phyloP scores from a whole-genome alignment of 2,113 vertebrate genomes.

The Clinocottus analis region DNA sequence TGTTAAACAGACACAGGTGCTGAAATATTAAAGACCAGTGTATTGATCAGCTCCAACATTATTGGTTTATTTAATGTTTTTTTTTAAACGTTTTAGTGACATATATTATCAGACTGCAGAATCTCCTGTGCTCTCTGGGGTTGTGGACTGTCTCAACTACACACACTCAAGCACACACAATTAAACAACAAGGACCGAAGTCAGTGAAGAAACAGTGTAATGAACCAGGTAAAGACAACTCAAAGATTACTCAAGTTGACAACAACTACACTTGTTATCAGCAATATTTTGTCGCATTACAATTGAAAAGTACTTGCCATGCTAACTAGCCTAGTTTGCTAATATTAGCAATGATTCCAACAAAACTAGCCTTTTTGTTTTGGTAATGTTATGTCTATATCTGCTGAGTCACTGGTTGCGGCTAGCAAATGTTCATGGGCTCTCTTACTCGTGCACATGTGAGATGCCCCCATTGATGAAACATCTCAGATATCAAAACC shows the following conservation, averaged over 20 bases:
- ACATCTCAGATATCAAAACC: not conserved
- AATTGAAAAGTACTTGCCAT: not conserved
- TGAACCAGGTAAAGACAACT: not conserved
- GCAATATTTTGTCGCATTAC: not conserved
- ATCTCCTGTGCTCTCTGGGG: too few relatives aligned
- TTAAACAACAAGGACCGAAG: not conserved
- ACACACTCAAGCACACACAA: not conserved
- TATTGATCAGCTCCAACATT: not conserved
- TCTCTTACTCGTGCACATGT: not conserved
- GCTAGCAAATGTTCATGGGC: not conserved
- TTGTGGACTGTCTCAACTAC: not conserved
- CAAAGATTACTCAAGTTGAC: not conserved
- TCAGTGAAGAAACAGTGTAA: not conserved
- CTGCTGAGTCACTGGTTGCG: not conserved
- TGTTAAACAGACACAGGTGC: not conserved
- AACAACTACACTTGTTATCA: not conserved
- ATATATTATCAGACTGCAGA: not conserved
- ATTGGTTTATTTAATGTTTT: not conserved
- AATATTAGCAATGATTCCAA: not conserved
- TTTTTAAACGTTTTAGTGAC: not conserved
- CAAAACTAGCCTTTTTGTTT: not conserved
- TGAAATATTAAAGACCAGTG: not conserved
- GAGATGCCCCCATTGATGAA: not conserved
- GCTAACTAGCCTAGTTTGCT: not conserved
- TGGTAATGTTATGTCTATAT: not conserved